phyloP scores from a whole-genome alignment of 1,140 invertebrate species.

The Pollicipes pollicipes region DNA sequence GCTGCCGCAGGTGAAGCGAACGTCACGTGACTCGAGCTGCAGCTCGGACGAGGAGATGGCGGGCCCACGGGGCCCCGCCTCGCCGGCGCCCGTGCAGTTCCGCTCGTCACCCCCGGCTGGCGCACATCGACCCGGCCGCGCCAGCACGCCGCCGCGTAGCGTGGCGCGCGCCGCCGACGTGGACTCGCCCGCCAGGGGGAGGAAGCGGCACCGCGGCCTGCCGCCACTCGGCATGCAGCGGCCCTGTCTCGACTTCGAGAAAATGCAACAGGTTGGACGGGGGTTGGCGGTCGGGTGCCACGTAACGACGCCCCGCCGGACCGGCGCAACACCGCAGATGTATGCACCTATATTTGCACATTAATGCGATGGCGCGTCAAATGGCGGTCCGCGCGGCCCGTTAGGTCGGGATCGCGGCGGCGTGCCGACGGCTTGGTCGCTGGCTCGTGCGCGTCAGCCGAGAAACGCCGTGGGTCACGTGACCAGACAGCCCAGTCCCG shows the following conservation, averaged over 20 bases:
- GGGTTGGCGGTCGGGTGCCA: too few species aligned
- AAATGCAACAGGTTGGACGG: neutral
- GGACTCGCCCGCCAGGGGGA: neutral
- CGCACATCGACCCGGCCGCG: neutral
- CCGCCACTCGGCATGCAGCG: neutral
- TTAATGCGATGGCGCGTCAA: too few species aligned
- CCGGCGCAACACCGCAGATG: neutral
- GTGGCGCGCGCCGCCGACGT: too few species aligned
- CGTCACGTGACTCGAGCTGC: neutral
- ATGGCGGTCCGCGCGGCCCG: too few species aligned
- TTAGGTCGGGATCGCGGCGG: too few species aligned
- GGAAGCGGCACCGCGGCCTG: neutral
- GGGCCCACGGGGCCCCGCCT: neutral
- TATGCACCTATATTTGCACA: conserved; percentile 1
- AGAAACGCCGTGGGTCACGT: too few species aligned
- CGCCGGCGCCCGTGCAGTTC: neutral
- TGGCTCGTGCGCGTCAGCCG: too few species aligned
- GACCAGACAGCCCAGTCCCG: too few species aligned
- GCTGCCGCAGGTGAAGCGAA: neutral
- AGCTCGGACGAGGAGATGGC: neutral
- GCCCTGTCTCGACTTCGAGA: neutral
- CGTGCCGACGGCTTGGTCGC: too few species aligned
- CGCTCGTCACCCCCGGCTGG: neutral
- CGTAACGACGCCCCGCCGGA: neutral
- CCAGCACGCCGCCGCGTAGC: neutral